Evolutionary conservation across 35 echinoderm and acorn worm species (phyloP).

Genomic region (Anneissia japonica): DNA sequence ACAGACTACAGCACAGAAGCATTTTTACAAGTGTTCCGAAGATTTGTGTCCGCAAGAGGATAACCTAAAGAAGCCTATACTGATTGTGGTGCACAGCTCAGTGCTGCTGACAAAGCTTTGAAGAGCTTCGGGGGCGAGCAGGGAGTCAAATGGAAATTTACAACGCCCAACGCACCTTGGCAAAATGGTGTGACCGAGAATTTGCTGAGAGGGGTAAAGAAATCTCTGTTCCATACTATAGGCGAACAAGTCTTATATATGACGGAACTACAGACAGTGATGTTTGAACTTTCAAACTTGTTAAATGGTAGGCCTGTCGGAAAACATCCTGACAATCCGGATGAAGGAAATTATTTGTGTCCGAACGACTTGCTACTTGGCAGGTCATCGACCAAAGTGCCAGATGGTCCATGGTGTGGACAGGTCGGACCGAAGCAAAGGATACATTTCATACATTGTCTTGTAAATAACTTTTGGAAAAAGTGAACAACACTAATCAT

Average conservation of each 20-base stretch:
- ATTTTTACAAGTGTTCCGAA: slow-evolving; percentile 20
- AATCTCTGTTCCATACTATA: neutral
- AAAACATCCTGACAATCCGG: too few species aligned
- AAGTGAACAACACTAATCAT: too few species aligned
- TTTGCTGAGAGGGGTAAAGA: neutral
- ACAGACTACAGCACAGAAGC: slow-evolving; percentile 9
- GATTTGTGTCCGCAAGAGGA: neutral
- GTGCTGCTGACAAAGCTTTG: neutral
- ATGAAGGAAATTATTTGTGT: too few species aligned
- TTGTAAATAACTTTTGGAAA: too few species aligned
- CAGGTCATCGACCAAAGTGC: too few species aligned
- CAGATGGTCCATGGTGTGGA: too few species aligned
- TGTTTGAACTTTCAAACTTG: neutral
- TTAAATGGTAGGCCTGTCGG: too few species aligned
- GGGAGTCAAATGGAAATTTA: neutral
- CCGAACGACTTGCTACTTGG: too few species aligned
- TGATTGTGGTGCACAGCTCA: neutral
- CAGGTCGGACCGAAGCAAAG: too few species aligned
- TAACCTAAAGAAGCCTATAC: neutral
- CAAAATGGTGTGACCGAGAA: slow-evolving; percentile 8
- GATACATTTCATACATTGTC: too few species aligned
- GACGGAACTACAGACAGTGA: slow-evolving; percentile 1
- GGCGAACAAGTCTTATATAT: neutral
- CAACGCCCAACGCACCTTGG: neutral
- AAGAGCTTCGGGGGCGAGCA: neutral